Evolutionary conservation across 2,888 invertebrate species (phyloP).

Genomic region (Caenorhabditis panamensis): DNA sequence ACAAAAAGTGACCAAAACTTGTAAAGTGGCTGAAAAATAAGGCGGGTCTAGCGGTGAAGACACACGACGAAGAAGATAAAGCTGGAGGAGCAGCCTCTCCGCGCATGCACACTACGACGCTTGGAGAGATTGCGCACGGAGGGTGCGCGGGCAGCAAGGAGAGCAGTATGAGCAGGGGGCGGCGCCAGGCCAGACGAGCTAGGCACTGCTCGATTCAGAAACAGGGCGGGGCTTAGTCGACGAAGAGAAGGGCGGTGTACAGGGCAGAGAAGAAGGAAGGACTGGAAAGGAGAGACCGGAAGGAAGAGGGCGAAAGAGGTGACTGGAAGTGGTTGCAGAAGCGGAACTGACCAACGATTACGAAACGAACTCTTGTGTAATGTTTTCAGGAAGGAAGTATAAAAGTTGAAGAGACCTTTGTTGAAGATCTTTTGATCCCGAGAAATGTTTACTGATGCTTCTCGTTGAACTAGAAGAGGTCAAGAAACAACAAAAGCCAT

Average conservation of each 20-base stretch:
- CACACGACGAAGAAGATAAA: slow-evolving; percentile 49
- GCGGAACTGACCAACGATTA: slow-evolving; percentile 12
- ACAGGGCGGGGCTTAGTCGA: slow-evolving; percentile 18
- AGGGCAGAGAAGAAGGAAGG: neutral
- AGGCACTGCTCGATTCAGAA: slow-evolving; percentile 8
- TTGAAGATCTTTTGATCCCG: neutral
- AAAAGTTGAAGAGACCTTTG: too few species aligned
- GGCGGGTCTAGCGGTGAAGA: slow-evolving; percentile 31
- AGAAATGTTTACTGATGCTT: too few species aligned
- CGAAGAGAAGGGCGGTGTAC: slow-evolving; percentile 1
- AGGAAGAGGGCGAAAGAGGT: slow-evolving; percentile 8
- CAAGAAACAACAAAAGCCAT: slow-evolving; percentile 20
- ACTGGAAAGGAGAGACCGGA: slow-evolving; percentile 8
- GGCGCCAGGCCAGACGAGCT: slow-evolving; percentile 27
- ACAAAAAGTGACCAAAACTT: slow-evolving; percentile 65
- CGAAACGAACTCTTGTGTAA: neutral
- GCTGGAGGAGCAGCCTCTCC: slow-evolving; percentile 26
- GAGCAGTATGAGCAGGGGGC: slow-evolving; percentile 37
- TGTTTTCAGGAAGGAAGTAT: too few species aligned
- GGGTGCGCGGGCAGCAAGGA: slow-evolving; percentile 9
- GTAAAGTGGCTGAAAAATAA: slow-evolving; percentile 62
- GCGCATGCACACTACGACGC: slow-evolving; percentile 13
- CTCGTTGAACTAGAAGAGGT: slow-evolving; percentile 10
- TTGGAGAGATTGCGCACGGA: slow-evolving; percentile 37
- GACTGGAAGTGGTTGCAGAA: slow-evolving; percentile 8